phyloP scores from a whole-genome alignment of 2,113 vertebrate species.

The Dinomys branickii region DNA sequence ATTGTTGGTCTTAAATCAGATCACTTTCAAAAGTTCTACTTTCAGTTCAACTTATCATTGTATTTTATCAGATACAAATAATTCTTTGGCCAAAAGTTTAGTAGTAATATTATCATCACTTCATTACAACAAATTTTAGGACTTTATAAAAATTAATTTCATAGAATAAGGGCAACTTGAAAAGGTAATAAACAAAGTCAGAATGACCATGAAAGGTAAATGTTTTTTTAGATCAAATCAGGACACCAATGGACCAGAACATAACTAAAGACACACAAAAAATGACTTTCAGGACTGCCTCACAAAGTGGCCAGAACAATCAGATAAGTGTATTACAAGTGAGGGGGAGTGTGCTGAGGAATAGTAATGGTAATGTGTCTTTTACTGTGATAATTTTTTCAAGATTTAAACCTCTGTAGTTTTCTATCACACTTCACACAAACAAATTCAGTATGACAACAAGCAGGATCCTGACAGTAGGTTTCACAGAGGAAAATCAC shows the following conservation, averaged over 20 bases:
- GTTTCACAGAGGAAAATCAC: background rate
- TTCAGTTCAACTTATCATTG: conserved; percentile 3
- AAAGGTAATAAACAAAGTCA: background rate
- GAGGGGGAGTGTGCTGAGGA: background rate
- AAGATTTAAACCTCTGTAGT: background rate
- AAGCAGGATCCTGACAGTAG: background rate
- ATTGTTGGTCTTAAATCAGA: conserved; percentile 9
- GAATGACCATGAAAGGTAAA: background rate
- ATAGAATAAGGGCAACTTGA: background rate
- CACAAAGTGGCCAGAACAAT: background rate
- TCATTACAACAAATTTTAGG: background rate
- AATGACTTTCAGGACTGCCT: background rate
- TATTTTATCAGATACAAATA: conserved; percentile 36
- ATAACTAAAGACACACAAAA: background rate
- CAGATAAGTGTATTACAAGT: background rate
- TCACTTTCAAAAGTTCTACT: conserved; percentile 14
- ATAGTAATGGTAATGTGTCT: background rate
- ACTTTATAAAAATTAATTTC: background rate
- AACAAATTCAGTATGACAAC: background rate
- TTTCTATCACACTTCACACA: background rate
- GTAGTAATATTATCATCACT: background rate
- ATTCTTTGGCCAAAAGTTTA: background rate
- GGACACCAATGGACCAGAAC: background rate
- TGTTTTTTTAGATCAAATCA: background rate
- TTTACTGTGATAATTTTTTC: background rate